phyloP scores from a whole-genome alignment of 2,797 vertebrate species.

The Sebastiscus tertius region DNA sequence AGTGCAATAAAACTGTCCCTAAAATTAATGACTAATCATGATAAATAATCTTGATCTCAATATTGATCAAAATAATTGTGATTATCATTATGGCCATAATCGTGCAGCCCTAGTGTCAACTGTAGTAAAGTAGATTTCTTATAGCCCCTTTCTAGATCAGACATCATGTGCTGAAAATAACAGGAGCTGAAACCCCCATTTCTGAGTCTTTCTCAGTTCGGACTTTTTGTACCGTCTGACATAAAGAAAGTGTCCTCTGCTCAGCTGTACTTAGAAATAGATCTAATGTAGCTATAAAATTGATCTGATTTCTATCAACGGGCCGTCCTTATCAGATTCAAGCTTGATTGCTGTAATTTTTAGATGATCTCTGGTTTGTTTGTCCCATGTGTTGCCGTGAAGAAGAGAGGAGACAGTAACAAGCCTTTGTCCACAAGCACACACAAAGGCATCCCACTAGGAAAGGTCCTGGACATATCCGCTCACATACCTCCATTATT shows the following conservation, averaged over 20 bases:
- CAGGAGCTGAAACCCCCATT: no score
- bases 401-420: slow-evolving; percentile 29
- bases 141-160: no score
- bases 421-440: slow-evolving; percentile 64
- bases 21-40: no score
- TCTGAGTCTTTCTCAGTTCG: no score
- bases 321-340: neutral
- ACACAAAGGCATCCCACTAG: slow-evolving; percentile 70
- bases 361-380: slow-evolving; percentile 11
- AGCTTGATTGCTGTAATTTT: neutral
- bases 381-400: neutral
- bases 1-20: no score
- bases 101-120: neutral
- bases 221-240: neutral
- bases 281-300: neutral
- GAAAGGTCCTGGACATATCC: slow-evolving; percentile 57
- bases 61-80: no score
- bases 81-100: no score
- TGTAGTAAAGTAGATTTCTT: neutral
- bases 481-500: slow-evolving; percentile 74
- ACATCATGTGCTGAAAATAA: no score
- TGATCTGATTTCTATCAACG: slow-evolving; percentile 13
- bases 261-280: neutral
- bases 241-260: neutral
- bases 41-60: no score